Conservation (phyloP, 2,797 vertebrate species). For the Pangasius larnaudii region DNA sequence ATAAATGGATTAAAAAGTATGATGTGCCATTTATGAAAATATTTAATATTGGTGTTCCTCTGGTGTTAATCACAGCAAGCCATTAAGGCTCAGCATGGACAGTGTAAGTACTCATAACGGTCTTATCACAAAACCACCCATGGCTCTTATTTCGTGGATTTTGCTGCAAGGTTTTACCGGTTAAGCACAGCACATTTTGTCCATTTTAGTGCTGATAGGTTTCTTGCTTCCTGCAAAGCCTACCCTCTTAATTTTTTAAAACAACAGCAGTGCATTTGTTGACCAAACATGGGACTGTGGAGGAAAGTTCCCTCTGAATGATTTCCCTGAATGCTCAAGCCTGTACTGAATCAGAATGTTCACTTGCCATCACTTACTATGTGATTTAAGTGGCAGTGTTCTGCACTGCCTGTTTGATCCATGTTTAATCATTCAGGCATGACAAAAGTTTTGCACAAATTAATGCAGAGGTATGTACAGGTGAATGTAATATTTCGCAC, state of each 20-base stretch:
- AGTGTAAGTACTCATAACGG: slow-evolving; percentile 58
- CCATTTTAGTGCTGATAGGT: neutral
- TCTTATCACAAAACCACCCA: slow-evolving; percentile 49
- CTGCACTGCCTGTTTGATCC: slow-evolving; percentile 55
- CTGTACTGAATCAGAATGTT: neutral
- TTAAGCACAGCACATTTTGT: neutral
- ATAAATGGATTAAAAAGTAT: too few species aligned
- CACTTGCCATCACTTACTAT: neutral
- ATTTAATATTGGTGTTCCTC: slow-evolving; percentile 38
- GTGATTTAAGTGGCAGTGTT: slow-evolving; percentile 32
- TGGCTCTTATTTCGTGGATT: neutral
- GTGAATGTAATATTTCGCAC: neutral
- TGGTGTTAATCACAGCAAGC: slow-evolving; percentile 59
- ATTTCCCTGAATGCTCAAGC: neutral
- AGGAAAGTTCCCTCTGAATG: neutral
- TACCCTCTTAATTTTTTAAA: neutral
- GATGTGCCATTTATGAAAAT: too few species aligned
- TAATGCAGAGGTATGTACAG: slow-evolving; percentile 51
- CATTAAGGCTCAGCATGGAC: slow-evolving; percentile 67
- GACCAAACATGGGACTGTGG: neutral
- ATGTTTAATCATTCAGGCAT: slow-evolving; percentile 53
- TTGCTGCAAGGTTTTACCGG: neutral
- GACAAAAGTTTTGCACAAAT: slow-evolving; percentile 63
- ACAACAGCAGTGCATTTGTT: neutral
- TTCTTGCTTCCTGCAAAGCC: neutral